Percentiles rank a stretch among this genome's conserved stretches.
Evolutionary conservation across 2,113 vertebrate genomes (phyloP).

Genomic region (Pyrgilauda ruficollis): DNA sequence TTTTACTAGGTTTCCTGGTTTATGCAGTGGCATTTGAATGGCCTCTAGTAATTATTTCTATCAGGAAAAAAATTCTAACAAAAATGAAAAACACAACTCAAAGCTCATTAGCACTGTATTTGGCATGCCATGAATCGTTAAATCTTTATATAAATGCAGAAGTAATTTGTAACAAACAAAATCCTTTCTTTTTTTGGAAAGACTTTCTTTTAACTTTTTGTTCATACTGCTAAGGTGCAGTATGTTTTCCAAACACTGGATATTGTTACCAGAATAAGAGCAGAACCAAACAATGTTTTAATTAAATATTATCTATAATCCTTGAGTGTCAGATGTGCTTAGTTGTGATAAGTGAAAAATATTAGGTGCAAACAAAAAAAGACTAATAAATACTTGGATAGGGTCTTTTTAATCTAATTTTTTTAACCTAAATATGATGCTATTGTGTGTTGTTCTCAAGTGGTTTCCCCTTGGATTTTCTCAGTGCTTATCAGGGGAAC

Average conservation of each 20-base stretch:
- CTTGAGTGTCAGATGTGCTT: neutral
- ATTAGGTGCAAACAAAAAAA: neutral
- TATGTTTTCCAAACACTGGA: neutral
- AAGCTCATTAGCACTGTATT: constrained; percentile 50
- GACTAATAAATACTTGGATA: neutral
- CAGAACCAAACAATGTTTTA: neutral
- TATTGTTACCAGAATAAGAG: neutral
- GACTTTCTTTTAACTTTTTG: neutral
- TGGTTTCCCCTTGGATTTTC: neutral
- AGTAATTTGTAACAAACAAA: constrained; percentile 52
- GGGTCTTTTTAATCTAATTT: neutral
- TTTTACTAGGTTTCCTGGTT: constrained; percentile 62
- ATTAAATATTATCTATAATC: neutral
- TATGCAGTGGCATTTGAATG: constrained; percentile 36
- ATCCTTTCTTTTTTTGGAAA: neutral
- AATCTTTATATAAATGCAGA: constrained; percentile 51
- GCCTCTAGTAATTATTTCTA: constrained; percentile 47
- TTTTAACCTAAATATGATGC: neutral
- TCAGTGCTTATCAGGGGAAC: neutral
- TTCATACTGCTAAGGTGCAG: neutral
- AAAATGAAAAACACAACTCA: constrained; percentile 44
- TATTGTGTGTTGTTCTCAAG: neutral
- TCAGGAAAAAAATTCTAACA: neutral
- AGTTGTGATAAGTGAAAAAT: neutral
- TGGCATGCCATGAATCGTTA: constrained; percentile 43